phyloP scores from a whole-genome alignment of 2,888 invertebrate species.

The Hypena proboscidalis region DNA sequence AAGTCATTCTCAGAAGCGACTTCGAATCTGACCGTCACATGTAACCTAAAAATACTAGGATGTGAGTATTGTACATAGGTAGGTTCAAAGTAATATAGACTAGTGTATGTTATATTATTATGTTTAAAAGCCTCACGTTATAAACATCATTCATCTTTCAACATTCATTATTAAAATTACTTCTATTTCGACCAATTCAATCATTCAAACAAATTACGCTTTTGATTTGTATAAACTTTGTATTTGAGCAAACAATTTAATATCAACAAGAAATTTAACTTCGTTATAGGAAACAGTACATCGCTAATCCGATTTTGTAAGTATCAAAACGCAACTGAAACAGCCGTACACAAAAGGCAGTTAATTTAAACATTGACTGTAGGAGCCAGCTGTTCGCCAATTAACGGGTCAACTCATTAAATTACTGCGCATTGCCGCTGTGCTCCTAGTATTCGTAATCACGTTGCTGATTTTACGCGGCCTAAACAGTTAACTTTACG shows the following conservation, averaged over 20 bases:
- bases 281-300: background rate
- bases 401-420: constrained; percentile 71
- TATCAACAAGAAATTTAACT: background rate
- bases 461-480: constrained; percentile 38
- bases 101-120: background rate
- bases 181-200: too few relatives aligned
- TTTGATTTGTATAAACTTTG: too few relatives aligned
- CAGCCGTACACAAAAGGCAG: constrained; percentile 49
- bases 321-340: constrained; percentile 24
- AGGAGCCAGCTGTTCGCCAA: constrained; percentile 62
- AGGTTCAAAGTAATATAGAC: too few relatives aligned
- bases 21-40: too few relatives aligned
- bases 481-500: constrained; percentile 15
- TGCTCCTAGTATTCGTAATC: constrained; percentile 42
- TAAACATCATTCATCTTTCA: too few relatives aligned
- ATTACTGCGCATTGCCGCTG: constrained; percentile 55
- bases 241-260: too few relatives aligned
- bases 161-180: too few relatives aligned
- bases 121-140: too few relatives aligned
- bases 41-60: too few relatives aligned
- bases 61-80: too few relatives aligned
- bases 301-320: constrained; percentile 9
- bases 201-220: too few relatives aligned
- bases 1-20: too few relatives aligned
- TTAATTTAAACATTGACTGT: constrained; percentile 69